Evolutionary conservation across 2,797 vertebrate species (phyloP).

Genomic region (Sebastes iracundus): DNA sequence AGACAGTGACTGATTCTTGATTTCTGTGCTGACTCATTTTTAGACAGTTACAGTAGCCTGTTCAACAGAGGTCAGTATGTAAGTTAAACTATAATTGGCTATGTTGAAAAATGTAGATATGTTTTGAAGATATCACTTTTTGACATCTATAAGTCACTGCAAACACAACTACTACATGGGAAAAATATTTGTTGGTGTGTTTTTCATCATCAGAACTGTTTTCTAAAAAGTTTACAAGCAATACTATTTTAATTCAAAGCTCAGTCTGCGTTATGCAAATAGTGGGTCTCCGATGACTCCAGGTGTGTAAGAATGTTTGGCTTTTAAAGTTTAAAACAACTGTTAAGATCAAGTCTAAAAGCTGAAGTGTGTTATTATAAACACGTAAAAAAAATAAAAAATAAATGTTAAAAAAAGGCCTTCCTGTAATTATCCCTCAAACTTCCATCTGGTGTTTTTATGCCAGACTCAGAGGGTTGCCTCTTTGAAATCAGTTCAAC

Average conservation of each 20-base stretch:
- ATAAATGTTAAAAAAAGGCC: not conserved
- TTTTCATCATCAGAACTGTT: not conserved
- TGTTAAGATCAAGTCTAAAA: not conserved
- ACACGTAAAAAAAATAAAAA: not conserved
- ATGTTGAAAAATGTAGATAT: not conserved
- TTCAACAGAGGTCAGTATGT: not conserved
- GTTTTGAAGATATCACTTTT: not conserved
- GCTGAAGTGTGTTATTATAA: not conserved
- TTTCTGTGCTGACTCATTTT: not conserved
- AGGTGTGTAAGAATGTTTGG: not conserved
- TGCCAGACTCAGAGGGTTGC: slow-evolving; percentile 5
- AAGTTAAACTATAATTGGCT: not conserved
- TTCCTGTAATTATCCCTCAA: slow-evolving; percentile 7
- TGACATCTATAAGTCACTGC: not conserved
- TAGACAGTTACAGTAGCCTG: not conserved
- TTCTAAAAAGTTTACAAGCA: not conserved
- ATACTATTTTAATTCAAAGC: not conserved
- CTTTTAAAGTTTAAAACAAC: not conserved
- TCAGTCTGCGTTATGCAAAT: not conserved
- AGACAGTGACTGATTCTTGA: not conserved
- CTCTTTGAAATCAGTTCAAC: slow-evolving; percentile 44
- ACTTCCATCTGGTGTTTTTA: slow-evolving; percentile 19
- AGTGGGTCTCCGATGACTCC: not conserved
- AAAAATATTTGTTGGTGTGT: not conserved
- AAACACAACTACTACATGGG: not conserved